These are phyloP conservation scores for Etheostoma nigrum DNA, from an alignment of 2,797 vertebrate species.

Conservation along the genomic window DNA sequence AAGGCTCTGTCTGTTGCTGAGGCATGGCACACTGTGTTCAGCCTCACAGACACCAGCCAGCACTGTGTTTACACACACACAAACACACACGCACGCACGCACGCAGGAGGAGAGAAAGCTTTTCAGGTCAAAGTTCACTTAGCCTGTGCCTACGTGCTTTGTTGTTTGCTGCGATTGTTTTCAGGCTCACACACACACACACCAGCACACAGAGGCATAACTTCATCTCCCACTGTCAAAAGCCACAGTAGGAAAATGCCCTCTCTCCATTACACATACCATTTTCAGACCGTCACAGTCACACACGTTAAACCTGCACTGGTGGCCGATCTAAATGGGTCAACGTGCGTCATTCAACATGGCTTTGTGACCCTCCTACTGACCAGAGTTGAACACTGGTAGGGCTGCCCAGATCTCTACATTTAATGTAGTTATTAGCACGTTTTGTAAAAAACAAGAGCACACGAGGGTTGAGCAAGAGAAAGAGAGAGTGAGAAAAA, in stretches of 20 bases:
- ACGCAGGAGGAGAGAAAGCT: slow-evolving; percentile 57
- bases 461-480: too few relatives aligned
- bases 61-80: slow-evolving; percentile 63
- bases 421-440: too few relatives aligned
- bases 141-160: slow-evolving; percentile 47
- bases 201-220: slow-evolving; percentile 4
- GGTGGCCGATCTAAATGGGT: slow-evolving; percentile 38
- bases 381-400: slow-evolving; percentile 25
- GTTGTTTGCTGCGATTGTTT: slow-evolving; percentile 65
- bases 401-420: slow-evolving; percentile 10
- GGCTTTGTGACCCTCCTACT: slow-evolving; percentile 38
- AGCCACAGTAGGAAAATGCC: slow-evolving; percentile 19
- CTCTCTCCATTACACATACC: neutral
- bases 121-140: slow-evolving; percentile 76
- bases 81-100: slow-evolving; percentile 32
- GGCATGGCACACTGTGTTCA: slow-evolving; percentile 67
- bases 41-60: slow-evolving; percentile 53
- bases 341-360: slow-evolving; percentile 29
- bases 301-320: slow-evolving; percentile 27
- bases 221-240: slow-evolving; percentile 27
- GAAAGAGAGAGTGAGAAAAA: too few relatives aligned
- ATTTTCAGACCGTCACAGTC: slow-evolving; percentile 7
- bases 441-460: neutral
- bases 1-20: slow-evolving; percentile 60
- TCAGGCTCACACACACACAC: slow-evolving; percentile 4